phyloP scores from a whole-genome alignment of 1,140 invertebrate genomes.

The Drosophila parvula region DNA sequence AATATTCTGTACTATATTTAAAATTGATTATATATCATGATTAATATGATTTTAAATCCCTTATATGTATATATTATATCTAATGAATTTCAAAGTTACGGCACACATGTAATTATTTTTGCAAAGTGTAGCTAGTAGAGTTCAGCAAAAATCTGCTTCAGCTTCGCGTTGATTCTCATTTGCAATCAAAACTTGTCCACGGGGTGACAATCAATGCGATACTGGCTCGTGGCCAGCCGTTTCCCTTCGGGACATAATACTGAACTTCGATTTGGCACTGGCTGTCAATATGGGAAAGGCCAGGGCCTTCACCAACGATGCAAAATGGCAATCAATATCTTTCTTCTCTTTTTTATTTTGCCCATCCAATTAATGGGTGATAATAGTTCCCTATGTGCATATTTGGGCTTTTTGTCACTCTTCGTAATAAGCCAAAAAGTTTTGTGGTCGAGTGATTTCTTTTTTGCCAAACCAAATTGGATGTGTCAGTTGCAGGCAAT shows the following conservation, averaged over 20 bases:
- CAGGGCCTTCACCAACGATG: slow-evolving; percentile 11
- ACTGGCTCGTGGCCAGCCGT: slow-evolving; percentile 28
- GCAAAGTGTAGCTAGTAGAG: neutral
- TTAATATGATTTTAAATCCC: no score
- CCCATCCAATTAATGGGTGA: slow-evolving; percentile 32
- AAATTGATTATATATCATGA: no score
- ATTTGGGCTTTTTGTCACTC: slow-evolving; percentile 21
- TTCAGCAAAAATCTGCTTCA: slow-evolving; percentile 3
- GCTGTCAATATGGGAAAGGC: slow-evolving; percentile 10
- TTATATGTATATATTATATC: no score
- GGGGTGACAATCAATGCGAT: slow-evolving; percentile 65
- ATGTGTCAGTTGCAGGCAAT: slow-evolving; percentile 65
- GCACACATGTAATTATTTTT: neutral
- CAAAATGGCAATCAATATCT: slow-evolving; percentile 45
- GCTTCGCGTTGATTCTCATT: slow-evolving; percentile 54
- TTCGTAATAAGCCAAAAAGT: slow-evolving; percentile 53
- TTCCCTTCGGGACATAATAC: slow-evolving; percentile 18
- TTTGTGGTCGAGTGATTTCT: slow-evolving; percentile 17
- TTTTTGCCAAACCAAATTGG: slow-evolving; percentile 44
- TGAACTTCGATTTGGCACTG: slow-evolving; percentile 10
- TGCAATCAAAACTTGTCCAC: slow-evolving; percentile 71
- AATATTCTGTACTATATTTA: no score
- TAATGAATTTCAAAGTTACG: neutral
- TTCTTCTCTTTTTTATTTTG: neutral
- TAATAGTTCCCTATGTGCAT: slow-evolving; percentile 32